These are phyloP conservation scores for Brachionichthys hirsutus DNA, from an alignment of 2,113 vertebrate genomes.

Conservation along the genomic window DNA sequence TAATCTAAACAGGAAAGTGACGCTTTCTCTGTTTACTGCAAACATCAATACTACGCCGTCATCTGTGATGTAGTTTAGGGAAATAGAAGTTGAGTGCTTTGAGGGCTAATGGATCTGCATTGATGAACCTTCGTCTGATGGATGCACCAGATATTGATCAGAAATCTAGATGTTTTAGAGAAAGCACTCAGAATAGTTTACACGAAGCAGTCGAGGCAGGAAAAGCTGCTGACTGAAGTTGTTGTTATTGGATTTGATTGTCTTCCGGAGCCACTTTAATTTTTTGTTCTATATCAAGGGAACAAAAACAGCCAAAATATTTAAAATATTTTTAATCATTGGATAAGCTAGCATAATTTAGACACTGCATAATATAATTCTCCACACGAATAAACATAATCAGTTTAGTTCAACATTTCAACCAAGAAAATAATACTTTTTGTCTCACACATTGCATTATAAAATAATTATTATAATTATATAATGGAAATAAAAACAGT, in stretches of 20 bases:
- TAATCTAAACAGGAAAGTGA: not conserved
- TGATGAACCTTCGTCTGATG: constrained; percentile 27
- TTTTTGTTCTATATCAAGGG: not conserved
- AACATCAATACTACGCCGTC: not conserved
- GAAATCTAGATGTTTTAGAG: constrained; percentile 11
- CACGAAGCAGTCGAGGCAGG: constrained; percentile 12
- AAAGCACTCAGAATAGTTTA: constrained; percentile 34
- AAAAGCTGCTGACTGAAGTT: constrained; percentile 15
- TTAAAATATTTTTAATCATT: constrained; percentile 71
- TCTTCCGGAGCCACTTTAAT: not conserved
- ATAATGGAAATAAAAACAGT: constrained; percentile 11
- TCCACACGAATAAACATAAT: constrained; percentile 46
- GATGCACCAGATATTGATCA: constrained; percentile 48
- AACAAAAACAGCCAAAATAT: constrained; percentile 36
- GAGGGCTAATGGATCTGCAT: constrained; percentile 39
- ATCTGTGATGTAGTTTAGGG: not conserved
- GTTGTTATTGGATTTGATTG: not conserved
- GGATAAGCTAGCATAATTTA: constrained; percentile 53
- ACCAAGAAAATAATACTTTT: constrained; percentile 25
- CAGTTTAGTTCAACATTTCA: constrained; percentile 35
- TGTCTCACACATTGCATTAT: constrained; percentile 36
- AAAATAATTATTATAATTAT: constrained; percentile 32
- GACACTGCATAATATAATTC: constrained; percentile 53
- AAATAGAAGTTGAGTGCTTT: constrained; percentile 25
- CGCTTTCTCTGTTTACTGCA: not conserved